Percentiles rank a stretch among this genome's conserved stretches.
phyloP scores from a whole-genome alignment of 1,140 invertebrate genomes.

The Eubasilissa regina region DNA sequence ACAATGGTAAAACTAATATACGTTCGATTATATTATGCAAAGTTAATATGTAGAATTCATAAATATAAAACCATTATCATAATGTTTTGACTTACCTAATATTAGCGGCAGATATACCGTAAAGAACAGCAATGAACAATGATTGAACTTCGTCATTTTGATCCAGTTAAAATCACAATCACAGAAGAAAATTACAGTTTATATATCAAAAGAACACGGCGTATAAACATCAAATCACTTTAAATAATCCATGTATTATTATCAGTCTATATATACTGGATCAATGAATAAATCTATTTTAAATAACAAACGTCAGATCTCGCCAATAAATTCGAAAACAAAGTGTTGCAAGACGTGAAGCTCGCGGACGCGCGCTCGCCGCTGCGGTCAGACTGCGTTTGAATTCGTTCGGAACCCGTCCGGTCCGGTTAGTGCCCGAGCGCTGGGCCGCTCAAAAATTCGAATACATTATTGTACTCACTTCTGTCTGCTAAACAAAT shows the following conservation, averaged over 20 bases:
- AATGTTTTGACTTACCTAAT: constrained; percentile 4
- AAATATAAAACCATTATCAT: not conserved
- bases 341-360: constrained; percentile 4
- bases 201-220: not conserved
- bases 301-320: constrained; percentile 8
- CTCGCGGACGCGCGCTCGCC: not conserved
- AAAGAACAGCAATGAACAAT: not conserved
- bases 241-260: not conserved
- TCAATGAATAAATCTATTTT: no score
- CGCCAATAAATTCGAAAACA: constrained; percentile 27
- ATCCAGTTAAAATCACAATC: constrained; percentile 18
- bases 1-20: not conserved
- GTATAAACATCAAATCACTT: not conserved
- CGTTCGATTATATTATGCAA: not conserved
- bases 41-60: not conserved
- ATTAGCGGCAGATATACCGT: not conserved
- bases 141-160: constrained; percentile 5
- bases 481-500: constrained; percentile 58
- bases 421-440: not conserved
- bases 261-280: not conserved
- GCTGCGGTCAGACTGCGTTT: not conserved
- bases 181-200: not conserved
- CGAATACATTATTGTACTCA: constrained; percentile 20
- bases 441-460: constrained; percentile 39
- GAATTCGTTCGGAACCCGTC: not conserved